Conservation (phyloP, 2,888 invertebrate species). For the Gymnosoma rotundatum region DNA sequence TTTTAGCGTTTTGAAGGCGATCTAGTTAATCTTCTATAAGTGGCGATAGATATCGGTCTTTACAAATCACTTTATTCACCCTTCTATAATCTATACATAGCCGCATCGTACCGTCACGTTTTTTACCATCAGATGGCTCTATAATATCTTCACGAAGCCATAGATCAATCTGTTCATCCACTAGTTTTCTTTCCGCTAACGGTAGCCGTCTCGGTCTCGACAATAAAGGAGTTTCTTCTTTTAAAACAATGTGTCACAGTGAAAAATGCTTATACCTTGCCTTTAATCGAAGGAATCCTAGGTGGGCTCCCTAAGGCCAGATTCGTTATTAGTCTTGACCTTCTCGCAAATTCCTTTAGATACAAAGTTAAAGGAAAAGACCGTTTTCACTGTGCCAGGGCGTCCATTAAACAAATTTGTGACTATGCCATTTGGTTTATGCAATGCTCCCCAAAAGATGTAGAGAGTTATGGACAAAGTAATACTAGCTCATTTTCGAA, state of each 20-base stretch:
- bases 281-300: conserved; percentile 34
- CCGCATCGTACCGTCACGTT: too few species aligned
- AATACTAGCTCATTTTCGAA: conserved; percentile 2
- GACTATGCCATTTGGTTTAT: conserved; percentile 25
- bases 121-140: too few species aligned
- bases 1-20: too few species aligned
- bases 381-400: conserved; percentile 42
- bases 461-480: conserved; percentile 28
- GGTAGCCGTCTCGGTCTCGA: too few species aligned
- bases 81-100: too few species aligned
- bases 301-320: conserved; percentile 36
- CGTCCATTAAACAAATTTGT: conserved; percentile 24
- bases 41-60: too few species aligned
- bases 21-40: too few species aligned
- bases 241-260: conserved; percentile 19
- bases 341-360: conserved; percentile 37
- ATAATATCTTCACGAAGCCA: too few species aligned
- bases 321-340: conserved; percentile 42
- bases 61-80: too few species aligned
- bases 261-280: conserved; percentile 34
- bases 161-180: too few species aligned
- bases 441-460: conserved; percentile 33
- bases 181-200: conserved; percentile 27
- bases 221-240: too few species aligned
- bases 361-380: conserved; percentile 29